A percentile compares a stretch with the other conserved stretches of the same genome.
Conservation (phyloP, 1,140 invertebrate species). For the Trachymyrmex cornetzi region DNA sequence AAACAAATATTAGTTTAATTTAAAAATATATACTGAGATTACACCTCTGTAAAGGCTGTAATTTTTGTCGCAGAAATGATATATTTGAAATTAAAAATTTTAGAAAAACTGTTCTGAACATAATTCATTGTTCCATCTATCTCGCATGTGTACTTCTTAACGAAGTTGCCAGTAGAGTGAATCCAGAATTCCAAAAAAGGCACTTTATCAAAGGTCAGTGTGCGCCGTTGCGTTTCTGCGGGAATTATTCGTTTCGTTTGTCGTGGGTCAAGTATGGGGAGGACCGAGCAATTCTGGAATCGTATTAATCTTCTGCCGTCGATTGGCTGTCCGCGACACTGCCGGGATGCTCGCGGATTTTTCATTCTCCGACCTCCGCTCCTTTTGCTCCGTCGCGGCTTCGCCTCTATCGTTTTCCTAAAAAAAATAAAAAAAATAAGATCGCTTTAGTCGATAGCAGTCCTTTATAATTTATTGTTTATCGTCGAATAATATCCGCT, state of each 20-base stretch:
- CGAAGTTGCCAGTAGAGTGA: background rate
- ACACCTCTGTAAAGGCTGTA: background rate
- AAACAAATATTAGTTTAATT: background rate
- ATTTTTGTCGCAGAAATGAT: background rate
- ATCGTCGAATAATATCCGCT: conserved; percentile 34
- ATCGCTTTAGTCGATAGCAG: conserved; percentile 45
- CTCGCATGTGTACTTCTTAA: background rate
- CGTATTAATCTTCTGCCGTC: conserved; percentile 73
- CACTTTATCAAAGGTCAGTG: conserved; percentile 48
- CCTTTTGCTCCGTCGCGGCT: conserved; percentile 38
- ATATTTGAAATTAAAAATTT: background rate
- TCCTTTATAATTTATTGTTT: conserved; percentile 53
- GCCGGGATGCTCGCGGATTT: conserved; percentile 64
- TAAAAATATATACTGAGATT: background rate
- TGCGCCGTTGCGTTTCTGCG: conserved; percentile 14
- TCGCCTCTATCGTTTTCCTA: background rate
- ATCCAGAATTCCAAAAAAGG: conserved; percentile 5
- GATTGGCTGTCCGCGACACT: conserved; percentile 73
- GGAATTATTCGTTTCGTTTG: conserved; percentile 73
- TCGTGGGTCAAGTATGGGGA: conserved; percentile 49
- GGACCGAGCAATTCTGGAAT: conserved; percentile 66
- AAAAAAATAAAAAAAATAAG: background rate
- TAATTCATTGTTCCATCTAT: background rate
- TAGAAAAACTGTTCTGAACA: background rate
- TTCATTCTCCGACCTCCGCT: conserved; percentile 56